Conservation (phyloP, 2,113 vertebrate species). For the Thermophis baileyi region DNA sequence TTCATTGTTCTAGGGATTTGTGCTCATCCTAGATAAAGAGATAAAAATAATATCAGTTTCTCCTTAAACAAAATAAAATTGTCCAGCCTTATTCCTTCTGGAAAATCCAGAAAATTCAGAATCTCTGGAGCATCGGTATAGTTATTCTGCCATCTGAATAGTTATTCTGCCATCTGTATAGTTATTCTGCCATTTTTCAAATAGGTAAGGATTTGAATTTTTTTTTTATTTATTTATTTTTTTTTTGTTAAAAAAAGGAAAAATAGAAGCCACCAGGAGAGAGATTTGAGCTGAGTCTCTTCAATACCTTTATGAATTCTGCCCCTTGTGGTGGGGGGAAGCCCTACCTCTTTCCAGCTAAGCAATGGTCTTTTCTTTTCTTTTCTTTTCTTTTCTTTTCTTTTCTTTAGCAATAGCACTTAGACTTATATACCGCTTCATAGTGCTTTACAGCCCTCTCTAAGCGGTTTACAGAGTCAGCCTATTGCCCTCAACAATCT, state of each 20-base stretch:
- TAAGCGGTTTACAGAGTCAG: too few species aligned
- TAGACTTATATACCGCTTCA: too few species aligned
- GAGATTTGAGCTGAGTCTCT: not conserved
- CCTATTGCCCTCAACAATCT: too few species aligned
- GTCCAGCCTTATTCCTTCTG: not conserved
- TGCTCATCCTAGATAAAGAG: not conserved
- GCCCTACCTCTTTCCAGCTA: not conserved
- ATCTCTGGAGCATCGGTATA: not conserved
- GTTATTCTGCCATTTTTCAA: not conserved
- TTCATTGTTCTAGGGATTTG: not conserved
- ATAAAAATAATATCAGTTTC: not conserved
- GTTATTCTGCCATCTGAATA: not conserved
- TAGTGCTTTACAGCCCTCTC: too few species aligned
- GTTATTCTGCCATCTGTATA: not conserved
- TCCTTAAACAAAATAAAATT: not conserved
- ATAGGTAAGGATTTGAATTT: not conserved
- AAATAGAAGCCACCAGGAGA: not conserved
- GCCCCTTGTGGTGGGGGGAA: not conserved
- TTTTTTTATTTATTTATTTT: too few species aligned
- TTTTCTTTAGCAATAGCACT: too few species aligned
- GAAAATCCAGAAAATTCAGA: not conserved
- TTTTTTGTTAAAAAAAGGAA: not conserved
- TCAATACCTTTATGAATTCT: not conserved
- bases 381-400: too few species aligned
- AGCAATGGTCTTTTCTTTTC: not conserved